These are phyloP conservation scores for Lepus timidus DNA, from an alignment of 2,113 vertebrate genomes.

Conservation along the genomic window DNA sequence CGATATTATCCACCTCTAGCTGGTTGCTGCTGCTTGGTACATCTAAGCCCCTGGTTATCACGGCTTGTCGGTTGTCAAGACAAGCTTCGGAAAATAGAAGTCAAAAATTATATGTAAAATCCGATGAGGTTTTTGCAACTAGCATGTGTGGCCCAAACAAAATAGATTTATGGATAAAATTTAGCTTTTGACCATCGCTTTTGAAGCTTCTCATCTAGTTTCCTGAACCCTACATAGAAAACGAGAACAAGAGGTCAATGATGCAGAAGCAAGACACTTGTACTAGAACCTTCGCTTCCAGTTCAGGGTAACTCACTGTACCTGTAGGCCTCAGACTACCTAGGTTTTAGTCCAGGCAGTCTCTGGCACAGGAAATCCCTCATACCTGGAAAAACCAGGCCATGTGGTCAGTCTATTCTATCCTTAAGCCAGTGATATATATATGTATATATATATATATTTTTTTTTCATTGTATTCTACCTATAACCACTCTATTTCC, in stretches of 20 bases:
- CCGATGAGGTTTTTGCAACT: background rate
- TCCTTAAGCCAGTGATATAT: background rate
- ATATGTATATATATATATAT: no score
- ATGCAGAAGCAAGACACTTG: background rate
- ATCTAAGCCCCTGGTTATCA: background rate
- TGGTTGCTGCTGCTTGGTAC: background rate
- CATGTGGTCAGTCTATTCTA: background rate
- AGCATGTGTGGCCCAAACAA: background rate
- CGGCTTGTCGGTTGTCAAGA: background rate
- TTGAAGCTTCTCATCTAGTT: background rate
- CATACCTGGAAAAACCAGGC: background rate
- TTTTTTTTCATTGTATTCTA: background rate
- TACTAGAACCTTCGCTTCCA: background rate
- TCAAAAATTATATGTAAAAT: background rate
- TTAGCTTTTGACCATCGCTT: background rate
- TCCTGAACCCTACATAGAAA: background rate
- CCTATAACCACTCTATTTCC: background rate
- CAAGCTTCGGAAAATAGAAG: background rate
- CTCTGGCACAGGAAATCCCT: background rate
- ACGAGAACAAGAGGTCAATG: background rate
- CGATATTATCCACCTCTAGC: accelerated
- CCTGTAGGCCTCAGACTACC: background rate
- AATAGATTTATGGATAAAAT: background rate
- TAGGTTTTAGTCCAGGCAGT: no score
- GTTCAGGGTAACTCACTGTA: no score